A percentile compares a stretch with the other conserved stretches of the same genome.
Evolutionary conservation across 2,888 invertebrate genomes (phyloP).

Genomic region (Drosophila robusta): DNA sequence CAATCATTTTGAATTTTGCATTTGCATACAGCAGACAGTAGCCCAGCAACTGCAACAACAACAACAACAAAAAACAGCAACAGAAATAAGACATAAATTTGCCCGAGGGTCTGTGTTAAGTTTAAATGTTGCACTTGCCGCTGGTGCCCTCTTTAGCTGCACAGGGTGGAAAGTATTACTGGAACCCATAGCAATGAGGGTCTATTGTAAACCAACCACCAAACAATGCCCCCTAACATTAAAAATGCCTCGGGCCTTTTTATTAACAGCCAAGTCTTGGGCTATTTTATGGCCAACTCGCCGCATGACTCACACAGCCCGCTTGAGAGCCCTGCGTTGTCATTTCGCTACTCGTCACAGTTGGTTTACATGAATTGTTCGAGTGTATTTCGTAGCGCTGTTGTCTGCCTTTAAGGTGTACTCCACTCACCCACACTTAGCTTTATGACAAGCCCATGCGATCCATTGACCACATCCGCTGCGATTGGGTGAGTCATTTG

Average conservation of each 20-base stretch:
- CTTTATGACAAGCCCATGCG: conserved; percentile 53
- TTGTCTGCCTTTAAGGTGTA: conserved; percentile 45
- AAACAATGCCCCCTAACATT: conserved; percentile 29
- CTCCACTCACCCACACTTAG: conserved; percentile 57
- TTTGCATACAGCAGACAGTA: conserved; percentile 56
- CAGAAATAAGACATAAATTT: conserved; percentile 67
- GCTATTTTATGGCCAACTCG: conserved; percentile 35
- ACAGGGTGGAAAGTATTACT: conserved; percentile 37
- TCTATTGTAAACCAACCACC: background rate
- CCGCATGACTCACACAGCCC: conserved; percentile 54
- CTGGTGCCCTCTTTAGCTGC: conserved; percentile 18
- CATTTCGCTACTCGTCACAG: conserved; percentile 51
- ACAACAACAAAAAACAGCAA: conserved; percentile 15
- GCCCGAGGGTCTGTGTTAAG: conserved; percentile 64
- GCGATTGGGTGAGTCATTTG: conserved; percentile 32
- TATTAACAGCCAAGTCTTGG: conserved; percentile 28
- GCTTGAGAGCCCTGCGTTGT: conserved; percentile 37
- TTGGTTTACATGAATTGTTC: conserved; percentile 29
- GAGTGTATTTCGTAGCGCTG: conserved; percentile 4
- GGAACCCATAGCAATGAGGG: conserved; percentile 34
- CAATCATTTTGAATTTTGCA: conserved; percentile 71
- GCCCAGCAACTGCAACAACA: conserved; percentile 35
- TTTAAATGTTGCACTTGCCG: conserved; percentile 62
- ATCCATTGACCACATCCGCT: conserved; percentile 69
- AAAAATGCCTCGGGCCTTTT: conserved; percentile 31